These are phyloP conservation scores for Trichonephila inaurata DNA, from an alignment of 1,140 invertebrate species.

Conservation along the genomic window DNA sequence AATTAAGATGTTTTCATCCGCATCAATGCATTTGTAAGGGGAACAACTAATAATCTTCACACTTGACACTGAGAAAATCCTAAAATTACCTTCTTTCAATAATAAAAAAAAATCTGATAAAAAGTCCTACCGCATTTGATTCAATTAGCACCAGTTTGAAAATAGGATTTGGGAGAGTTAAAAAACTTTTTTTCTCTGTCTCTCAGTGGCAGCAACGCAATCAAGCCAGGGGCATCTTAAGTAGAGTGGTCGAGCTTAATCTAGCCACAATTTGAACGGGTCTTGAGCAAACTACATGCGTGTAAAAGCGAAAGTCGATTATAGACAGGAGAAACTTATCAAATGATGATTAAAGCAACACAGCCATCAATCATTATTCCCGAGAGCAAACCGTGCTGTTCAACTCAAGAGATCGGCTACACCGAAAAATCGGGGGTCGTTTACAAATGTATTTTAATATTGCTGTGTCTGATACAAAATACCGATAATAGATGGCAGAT, in stretches of 20 bases:
- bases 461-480: too few relatives aligned
- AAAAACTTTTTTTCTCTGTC: neutral
- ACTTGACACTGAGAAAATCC: neutral
- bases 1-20: too few relatives aligned
- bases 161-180: conserved; percentile 7
- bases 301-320: conserved; percentile 66
- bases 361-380: conserved; percentile 65
- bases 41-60: too few relatives aligned
- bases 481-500: too few relatives aligned
- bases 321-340: conserved; percentile 63
- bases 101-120: neutral
- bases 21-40: too few relatives aligned
- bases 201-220: neutral
- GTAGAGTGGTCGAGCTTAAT: conserved; percentile 4
- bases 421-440: neutral
- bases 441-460: too few relatives aligned
- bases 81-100: neutral
- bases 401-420: conserved; percentile 4
- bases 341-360: conserved; percentile 70
- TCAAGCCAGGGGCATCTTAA: conserved; percentile 24
- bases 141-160: conserved; percentile 38
- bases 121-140: conserved; percentile 30
- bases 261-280: conserved; percentile 56
- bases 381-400: neutral
- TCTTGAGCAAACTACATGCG: conserved; percentile 57